phyloP scores from a whole-genome alignment of 2,113 vertebrate species.

The Mesocricetus auratus region DNA sequence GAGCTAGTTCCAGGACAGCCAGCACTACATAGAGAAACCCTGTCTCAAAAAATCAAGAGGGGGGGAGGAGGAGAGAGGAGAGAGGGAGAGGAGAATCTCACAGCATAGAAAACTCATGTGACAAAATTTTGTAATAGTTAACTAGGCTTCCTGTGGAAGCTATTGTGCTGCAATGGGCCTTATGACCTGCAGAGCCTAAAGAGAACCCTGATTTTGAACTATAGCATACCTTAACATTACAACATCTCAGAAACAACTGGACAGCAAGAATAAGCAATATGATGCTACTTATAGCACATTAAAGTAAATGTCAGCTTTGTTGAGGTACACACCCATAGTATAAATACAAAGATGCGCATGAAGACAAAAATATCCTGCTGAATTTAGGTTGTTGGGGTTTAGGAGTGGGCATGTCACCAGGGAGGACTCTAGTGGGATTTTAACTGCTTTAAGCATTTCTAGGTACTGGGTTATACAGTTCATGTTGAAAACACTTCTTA shows the following conservation, averaged over 20 bases:
- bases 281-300: not conserved
- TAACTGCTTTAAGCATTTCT: not conserved
- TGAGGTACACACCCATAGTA: not conserved
- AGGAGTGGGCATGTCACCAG: not conserved
- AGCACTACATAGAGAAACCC: no score
- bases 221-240: not conserved
- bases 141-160: not conserved
- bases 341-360: not conserved
- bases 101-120: not conserved
- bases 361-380: not conserved
- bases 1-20: no score
- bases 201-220: not conserved
- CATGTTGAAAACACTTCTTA: not conserved
- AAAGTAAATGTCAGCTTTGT: slow-evolving; percentile 23
- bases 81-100: not conserved
- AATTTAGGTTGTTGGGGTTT: not conserved
- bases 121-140: not conserved
- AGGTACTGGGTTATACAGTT: not conserved
- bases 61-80: no score
- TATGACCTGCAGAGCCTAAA: slow-evolving; percentile 5
- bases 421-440: not conserved
- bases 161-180: not conserved
- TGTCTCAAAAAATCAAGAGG: no score
- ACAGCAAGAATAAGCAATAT: not conserved
- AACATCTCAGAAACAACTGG: slow-evolving; percentile 24